Evolutionary conservation across 2,797 vertebrate species (phyloP).

Genomic region (Oceanodroma leucorhoa): DNA sequence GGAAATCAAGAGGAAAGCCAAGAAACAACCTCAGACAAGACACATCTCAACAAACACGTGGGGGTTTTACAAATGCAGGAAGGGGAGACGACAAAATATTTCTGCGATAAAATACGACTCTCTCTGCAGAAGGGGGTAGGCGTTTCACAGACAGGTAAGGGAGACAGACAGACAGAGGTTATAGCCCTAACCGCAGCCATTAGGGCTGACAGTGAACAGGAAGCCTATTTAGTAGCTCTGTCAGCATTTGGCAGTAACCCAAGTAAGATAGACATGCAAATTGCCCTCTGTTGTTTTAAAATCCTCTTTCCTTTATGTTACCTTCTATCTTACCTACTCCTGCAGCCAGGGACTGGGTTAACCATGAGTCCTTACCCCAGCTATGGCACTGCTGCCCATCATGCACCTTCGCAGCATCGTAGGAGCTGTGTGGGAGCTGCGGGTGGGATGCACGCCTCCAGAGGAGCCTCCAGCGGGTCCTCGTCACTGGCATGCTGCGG

Average conservation of each 20-base stretch:
- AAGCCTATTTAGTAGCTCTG: slow-evolving; percentile 4
- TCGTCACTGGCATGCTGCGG: rapidly evolving
- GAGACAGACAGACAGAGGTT: background rate
- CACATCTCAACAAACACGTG: background rate
- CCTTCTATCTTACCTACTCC: background rate
- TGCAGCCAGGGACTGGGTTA: rapidly evolving
- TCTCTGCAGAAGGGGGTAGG: background rate
- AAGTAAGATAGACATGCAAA: background rate
- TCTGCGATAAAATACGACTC: background rate
- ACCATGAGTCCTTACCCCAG: background rate
- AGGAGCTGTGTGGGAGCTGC: background rate
- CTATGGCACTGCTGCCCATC: background rate
- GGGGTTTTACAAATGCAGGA: background rate
- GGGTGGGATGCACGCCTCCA: background rate
- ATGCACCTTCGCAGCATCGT: rapidly evolving
- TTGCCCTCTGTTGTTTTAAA: background rate
- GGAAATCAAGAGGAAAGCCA: background rate
- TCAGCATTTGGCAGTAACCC: background rate
- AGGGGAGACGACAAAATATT: background rate
- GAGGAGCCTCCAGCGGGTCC: rapidly evolving
- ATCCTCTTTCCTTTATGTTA: background rate
- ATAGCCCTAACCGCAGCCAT: background rate
- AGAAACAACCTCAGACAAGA: background rate
- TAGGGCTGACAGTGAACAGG: background rate
- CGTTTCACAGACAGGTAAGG: background rate